These are phyloP conservation scores for Xerus rutilus DNA, from an alignment of 2,797 vertebrate species.

Conservation along the genomic window DNA sequence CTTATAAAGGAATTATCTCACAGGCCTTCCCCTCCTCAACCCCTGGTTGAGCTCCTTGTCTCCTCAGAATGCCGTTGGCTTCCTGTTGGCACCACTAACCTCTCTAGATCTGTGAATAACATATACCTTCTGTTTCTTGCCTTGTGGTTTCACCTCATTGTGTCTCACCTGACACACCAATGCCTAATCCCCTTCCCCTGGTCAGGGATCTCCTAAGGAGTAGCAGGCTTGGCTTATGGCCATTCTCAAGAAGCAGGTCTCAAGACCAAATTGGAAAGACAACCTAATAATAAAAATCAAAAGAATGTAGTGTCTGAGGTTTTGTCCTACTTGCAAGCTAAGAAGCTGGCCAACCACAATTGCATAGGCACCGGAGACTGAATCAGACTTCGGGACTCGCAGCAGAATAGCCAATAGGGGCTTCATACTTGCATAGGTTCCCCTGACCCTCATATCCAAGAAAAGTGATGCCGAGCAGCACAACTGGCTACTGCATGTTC, in stretches of 20 bases:
- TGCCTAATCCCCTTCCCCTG: neutral
- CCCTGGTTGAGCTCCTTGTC: neutral
- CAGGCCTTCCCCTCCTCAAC: too few relatives aligned
- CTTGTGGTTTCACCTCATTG: neutral
- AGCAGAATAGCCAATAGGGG: too few relatives aligned
- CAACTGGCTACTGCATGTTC: neutral
- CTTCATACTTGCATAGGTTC: neutral
- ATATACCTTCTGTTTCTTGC: neutral
- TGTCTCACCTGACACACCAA: neutral
- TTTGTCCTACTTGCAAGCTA: neutral
- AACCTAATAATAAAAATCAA: neutral
- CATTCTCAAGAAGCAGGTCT: neutral
- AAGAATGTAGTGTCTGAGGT: neutral
- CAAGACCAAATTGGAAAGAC: neutral
- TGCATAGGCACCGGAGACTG: neutral
- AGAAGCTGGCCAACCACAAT: neutral
- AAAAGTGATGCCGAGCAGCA: neutral
- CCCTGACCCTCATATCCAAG: accelerated
- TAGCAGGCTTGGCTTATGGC: neutral
- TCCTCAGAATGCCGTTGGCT: neutral
- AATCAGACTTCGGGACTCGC: neutral
- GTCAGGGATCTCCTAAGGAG: neutral
- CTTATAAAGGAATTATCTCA: neutral
- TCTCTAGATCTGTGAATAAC: neutral
- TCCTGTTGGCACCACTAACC: neutral